Evolutionary conservation across 1,140 invertebrate genomes (phyloP), one percentile per base, ranked within the genome.

Genomic region (Drosophila bocki): DNA sequence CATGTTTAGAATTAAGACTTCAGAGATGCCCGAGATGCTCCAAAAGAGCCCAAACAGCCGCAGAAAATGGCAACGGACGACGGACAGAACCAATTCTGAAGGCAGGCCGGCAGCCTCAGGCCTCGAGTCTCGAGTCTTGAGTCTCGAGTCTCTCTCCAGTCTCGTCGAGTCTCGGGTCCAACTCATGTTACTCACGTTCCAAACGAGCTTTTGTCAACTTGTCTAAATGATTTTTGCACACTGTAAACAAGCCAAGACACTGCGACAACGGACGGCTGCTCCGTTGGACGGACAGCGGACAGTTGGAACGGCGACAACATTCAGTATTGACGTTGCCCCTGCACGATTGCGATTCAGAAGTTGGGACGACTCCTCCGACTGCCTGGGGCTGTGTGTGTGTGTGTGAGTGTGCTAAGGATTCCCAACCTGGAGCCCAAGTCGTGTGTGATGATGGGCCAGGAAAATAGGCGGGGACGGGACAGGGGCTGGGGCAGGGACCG

Each of bases 171-270:
- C 67, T 57, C 67, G 50, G 54, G 68, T 29, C 68, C 72, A 64
- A 86, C 77, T 91, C 90, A 90, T 91, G 90, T 91, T 91, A 91
- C 82, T 91, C 90, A 91, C 90, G 90, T 91, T 86, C 90, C 85
- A 91, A 82, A 91, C 81, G 91, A 91, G 90, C 86, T 91, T 91
- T 91, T 91, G 90, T 91, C 90, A 91, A 91, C 84, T 88, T 88
- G 88, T 91, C 82, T 80, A 91, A 88, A 88, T 91, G 90, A 91
- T 91, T 91, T 91, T 91, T 91, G 88, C 90, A 91, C 85, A 91
- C 79, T 90, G 90, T 91, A 91, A 91, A 91, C 85, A 91, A 91
- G 82, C 85, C 78, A 47, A 65, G 79, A 79, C 75, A 86, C 61
- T 69, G 69, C 58, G 70, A 75, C 83, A 78, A 39, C 51, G 13